A percentile compares a stretch with the other conserved stretches of the same genome.
These are phyloP conservation scores for Pollachius pollachius DNA, from an alignment of 2,113 vertebrate species.

Conservation along the genomic window DNA sequence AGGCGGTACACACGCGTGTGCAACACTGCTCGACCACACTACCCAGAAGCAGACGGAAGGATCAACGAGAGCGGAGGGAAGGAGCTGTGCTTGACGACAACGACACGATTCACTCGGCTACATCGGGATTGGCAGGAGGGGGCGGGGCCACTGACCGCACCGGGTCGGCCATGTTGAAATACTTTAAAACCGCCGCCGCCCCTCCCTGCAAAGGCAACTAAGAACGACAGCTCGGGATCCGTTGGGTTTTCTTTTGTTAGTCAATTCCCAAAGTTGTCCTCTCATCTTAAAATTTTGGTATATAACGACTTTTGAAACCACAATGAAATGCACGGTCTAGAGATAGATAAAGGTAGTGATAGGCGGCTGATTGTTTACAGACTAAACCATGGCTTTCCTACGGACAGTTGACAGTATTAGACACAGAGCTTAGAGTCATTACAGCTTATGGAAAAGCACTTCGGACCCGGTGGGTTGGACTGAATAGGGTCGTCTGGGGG, in stretches of 20 bases:
- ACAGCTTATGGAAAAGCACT: constrained; percentile 59
- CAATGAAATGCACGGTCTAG: constrained; percentile 53
- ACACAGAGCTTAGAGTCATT: constrained; percentile 52
- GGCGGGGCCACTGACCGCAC: constrained; percentile 25
- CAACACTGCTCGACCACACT: constrained; percentile 46
- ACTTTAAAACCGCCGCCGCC: constrained; percentile 45
- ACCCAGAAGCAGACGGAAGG: constrained; percentile 53
- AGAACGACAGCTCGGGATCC: constrained; percentile 59
- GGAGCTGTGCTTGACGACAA: constrained; percentile 45
- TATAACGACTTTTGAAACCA: constrained; percentile 61
- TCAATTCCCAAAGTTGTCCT: constrained; percentile 34
- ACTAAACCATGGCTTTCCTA: constrained; percentile 30
- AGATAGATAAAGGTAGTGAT: constrained; percentile 27
- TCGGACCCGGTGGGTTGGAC: constrained; percentile 50
- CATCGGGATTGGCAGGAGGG: constrained; percentile 46
- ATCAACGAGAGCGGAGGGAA: constrained; percentile 40
- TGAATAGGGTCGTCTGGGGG: constrained; percentile 54
- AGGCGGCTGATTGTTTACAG: constrained; percentile 19
- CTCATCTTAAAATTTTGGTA: constrained; percentile 63
- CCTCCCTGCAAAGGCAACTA: constrained; percentile 75
- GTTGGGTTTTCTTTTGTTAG: background rate
- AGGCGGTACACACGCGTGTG: constrained; percentile 61
- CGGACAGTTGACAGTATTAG: constrained; percentile 34
- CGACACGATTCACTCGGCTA: constrained; percentile 52
- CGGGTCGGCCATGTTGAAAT: constrained; percentile 34